Base-by-base conservation (phyloP, 2,888 invertebrate genomes). In the Phasia obesa region DNA sequence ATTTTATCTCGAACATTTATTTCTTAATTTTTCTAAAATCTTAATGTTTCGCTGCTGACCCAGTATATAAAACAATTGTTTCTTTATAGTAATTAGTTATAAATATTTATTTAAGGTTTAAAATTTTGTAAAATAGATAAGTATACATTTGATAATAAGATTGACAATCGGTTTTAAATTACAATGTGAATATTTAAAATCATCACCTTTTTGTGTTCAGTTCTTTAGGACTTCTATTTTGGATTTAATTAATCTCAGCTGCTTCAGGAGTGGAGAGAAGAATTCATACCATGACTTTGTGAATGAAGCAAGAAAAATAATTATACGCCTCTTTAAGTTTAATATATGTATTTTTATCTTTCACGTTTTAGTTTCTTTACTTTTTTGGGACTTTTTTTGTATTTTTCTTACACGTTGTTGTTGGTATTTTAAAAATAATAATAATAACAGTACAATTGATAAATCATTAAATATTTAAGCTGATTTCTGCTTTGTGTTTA, bases 371-470 rank as follows among this genome's bases (percentile, higher is more conserved):
- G 11, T 67, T 47, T 21, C 9, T 75, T 62, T 62, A 25, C n/a
- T 31, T 53, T 59, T 71, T 25, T 11, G 21, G 47, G 60, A 57
- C 21, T 69, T 60, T 76, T 60, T 76, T 38, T 64, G 27, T 44
- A 27, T 71, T 35, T 64, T 27, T n/a, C n/a, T 65, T 53, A 47
- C 35, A 19, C 47, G 31, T 55, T 27, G 62, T 77, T 81, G 53
- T 78, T 59, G 77, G 69, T 82, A 78, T 64, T 82, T 53, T 65
- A 65, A 78, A 74, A 71, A 83, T 70, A 78, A 71, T 78, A 71
- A 70, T 79, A 83, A 47, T 83, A 78, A 78, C 74, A 78, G 71
- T 83, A 79, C 25, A 75, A 75, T 77, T 69, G 42, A 69, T 73
- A 69, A 73, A 82, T 78, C 62, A 70, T 70, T 69, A 53, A 78